Evolutionary conservation across 2,888 invertebrate species (phyloP), one percentile per base, ranked within the genome.

Genomic region (Conchocele bisecta): DNA sequence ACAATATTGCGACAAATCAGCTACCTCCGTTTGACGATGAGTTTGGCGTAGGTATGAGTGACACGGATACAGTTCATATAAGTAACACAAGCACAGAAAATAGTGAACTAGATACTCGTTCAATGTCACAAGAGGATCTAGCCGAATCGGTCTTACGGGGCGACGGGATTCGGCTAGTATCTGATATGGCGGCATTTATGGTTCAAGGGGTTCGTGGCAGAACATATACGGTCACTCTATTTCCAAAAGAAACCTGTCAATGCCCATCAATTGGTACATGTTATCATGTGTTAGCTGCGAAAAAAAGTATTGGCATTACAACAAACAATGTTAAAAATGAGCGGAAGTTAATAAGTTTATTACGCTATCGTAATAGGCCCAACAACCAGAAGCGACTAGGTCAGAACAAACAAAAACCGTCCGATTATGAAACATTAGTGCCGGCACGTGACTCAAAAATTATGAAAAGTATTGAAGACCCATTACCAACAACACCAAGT

Each of bases 251-350:
- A 42, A 13, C 24, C 26, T 72, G 58, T 53, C 33, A 50, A 9
- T 58, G 66, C 51, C 53, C 46, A 15, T 57, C 60, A 5, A 35
- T 63, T 13, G 56, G 39, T 5, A 58, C 54, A 17, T 70, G 70
- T 42, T 64, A 51, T 31, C 70, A 70, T 26, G 59, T 65, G 28
- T 17, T 70, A n/a, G 70, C 70, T 4, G 64, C 48, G 2, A 59
- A 59, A 64, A 37, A 64, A 20, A 53, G 35, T 42, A 39, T 64
- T 15, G 58, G 69, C 0, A 24, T 64, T 24, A 33, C 42, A 44
- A 53, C 51, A 15, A 29, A 48, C 1, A 7, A 26, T 13, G 46
- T 35, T 17, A 68, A 56, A 33, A 28, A 56, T 4, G 35, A 50
- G 2, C 37, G 24, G 28, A 68, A 68, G 15, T 57, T 68, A 20